A percentile compares a stretch with the other conserved stretches of the same genome.
phyloP scores from a whole-genome alignment of 2,113 vertebrate genomes.

The Rhodinocichla rosea region DNA sequence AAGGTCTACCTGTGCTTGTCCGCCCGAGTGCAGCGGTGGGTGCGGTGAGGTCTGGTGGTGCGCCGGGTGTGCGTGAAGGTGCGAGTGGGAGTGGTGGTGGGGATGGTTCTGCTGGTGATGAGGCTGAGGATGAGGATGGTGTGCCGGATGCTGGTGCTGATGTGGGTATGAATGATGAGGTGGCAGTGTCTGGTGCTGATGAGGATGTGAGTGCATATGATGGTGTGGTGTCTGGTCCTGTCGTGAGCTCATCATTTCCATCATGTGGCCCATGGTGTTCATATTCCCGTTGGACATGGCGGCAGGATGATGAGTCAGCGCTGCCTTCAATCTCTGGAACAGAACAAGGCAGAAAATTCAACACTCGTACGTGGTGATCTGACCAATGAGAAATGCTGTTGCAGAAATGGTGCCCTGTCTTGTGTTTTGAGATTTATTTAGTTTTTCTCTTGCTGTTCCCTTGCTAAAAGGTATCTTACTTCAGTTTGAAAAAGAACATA shows the following conservation, averaged over 20 bases:
- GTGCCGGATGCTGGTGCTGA: slow-evolving; percentile 87
- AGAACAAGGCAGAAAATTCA: slow-evolving; percentile 46
- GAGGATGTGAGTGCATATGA: slow-evolving; percentile 93
- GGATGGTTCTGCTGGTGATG: slow-evolving; percentile 91
- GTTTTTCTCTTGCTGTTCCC: background rate
- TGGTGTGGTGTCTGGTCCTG: slow-evolving; percentile 90
- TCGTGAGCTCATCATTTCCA: slow-evolving; percentile 98
- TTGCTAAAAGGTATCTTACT: slow-evolving; percentile 1
- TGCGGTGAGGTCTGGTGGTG: slow-evolving; percentile 96
- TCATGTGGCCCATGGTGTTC: slow-evolving; percentile 99
- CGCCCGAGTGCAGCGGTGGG: slow-evolving; percentile 85
- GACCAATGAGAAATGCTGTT: background rate
- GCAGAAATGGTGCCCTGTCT: background rate
- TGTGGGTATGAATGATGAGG: slow-evolving; percentile 82
- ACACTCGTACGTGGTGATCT: background rate
- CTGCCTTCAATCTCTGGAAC: slow-evolving; percentile 95
- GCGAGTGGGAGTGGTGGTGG: slow-evolving; percentile 93
- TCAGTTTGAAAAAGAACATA: background rate
- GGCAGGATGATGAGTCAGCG: slow-evolving; percentile 92
- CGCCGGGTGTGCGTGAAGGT: slow-evolving; percentile 84
- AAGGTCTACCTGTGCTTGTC: slow-evolving; percentile 86
- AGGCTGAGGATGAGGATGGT: slow-evolving; percentile 87
- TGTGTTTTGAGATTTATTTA: background rate
- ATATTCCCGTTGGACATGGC: slow-evolving; percentile 94
- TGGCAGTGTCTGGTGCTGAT: slow-evolving; percentile 89